Evolutionary conservation across 2,888 invertebrate species (phyloP).

Genomic region (Scaptomyza tumidula): DNA sequence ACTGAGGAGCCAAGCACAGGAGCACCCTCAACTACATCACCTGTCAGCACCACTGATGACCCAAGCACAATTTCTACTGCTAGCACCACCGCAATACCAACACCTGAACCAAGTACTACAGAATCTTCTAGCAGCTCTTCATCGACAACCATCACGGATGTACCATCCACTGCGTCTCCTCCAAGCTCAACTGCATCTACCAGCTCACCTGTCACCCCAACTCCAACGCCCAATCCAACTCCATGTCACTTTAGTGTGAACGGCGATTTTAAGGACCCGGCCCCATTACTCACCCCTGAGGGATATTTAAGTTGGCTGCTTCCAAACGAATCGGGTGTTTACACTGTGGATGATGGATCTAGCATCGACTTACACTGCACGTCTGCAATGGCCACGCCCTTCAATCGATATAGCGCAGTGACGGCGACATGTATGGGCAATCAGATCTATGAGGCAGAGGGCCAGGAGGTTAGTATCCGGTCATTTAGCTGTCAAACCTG

Average conservation of each 20-base stretch:
- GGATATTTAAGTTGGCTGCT: conserved; percentile 75
- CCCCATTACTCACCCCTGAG: conserved; percentile 86
- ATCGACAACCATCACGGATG: not conserved
- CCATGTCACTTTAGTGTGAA: conserved; percentile 68
- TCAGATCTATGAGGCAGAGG: conserved; percentile 71
- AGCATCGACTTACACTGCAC: conserved; percentile 81
- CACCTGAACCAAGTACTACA: not conserved
- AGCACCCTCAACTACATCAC: not conserved
- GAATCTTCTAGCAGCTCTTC: conserved; percentile 6
- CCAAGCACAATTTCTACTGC: conserved; percentile 6
- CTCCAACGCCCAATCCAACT: conserved; percentile 28
- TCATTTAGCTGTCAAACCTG: conserved; percentile 80
- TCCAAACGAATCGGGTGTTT: conserved; percentile 71
- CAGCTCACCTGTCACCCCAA: conserved; percentile 9
- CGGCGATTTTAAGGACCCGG: conserved; percentile 84
- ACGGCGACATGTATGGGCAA: conserved; percentile 76
- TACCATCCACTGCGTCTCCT: not conserved
- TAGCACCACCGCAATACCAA: conserved; percentile 1
- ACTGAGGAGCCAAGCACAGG: not conserved
- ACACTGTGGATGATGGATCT: conserved; percentile 64
- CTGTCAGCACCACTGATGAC: conserved; percentile 10
- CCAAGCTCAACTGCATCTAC: conserved; percentile 31
- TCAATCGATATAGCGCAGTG: conserved; percentile 61
- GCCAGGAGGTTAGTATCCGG: conserved; percentile 61
- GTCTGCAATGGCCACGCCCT: conserved; percentile 55